Evolutionary conservation across 2,113 vertebrate genomes (phyloP), one percentile per base, ranked within the genome.

Genomic region (Tauraco erythrolophus): DNA sequence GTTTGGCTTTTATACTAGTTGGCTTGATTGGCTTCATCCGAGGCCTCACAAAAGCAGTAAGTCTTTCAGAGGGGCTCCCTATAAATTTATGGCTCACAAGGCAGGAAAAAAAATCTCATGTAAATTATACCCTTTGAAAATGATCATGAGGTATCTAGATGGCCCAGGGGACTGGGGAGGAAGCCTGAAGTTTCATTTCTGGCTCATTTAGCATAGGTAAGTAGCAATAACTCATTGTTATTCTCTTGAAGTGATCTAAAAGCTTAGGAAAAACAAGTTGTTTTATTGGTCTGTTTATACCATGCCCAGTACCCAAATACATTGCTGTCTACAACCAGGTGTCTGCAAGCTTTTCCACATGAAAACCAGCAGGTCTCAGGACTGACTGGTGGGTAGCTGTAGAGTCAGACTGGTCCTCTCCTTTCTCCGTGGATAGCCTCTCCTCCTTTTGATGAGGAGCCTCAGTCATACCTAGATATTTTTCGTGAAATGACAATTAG

Each of bases 121-220:
- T 96, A 96, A 95, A 97, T 95, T 89, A 96, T 95, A 95, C 77
- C 92, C 92, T 97, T 87, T 96, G 92, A 95, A 95, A 96, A 94
- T 92, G 69, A 79, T 95, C 95, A 91, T 89, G 94, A 95, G 77
- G 74, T 96, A 87, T 89, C 54, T 51, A 94, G 89, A 69, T 77
- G 87, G 69, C 92, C 91, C 96, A 85, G 37, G 92, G 91, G 95
- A 94, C 48, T 53, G 43, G 64, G 8, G 4, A 94, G 81, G 77
- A 92, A 95, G 85, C 57, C 77, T 95, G 62, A 87, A 96, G 86
- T 94, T 96, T 95, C 91, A 74, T 89, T 53, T 79, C 84, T 95
- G 94, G 80, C 77, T 97, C 81, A 77, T 94, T 97, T 96, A 92
- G 94, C 88, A 88, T 83, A 97, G 95, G 92, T 97, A 93, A 96